These are phyloP conservation scores for Meandrina meandrites DNA, from an alignment of 92 coral and sea anemone species.

Conservation along the genomic window DNA sequence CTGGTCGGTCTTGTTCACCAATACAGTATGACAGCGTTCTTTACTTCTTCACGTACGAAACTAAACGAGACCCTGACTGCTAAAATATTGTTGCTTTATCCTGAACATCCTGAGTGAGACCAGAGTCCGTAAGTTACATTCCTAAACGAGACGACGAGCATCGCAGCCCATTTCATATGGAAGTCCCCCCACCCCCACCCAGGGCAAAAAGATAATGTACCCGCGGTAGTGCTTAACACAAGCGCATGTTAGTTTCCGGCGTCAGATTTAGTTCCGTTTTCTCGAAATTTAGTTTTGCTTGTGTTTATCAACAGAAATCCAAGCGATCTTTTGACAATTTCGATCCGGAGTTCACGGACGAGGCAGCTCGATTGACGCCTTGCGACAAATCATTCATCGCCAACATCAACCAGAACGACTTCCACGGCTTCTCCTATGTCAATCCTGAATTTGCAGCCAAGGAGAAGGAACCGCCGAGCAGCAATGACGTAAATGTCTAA, in stretches of 20 bases:
- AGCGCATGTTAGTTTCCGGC: background rate
- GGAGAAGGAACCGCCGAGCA: conserved; percentile 31
- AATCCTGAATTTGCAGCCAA: conserved; percentile 76
- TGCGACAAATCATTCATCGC: conserved; percentile 99
- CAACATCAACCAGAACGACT: conserved; percentile 94
- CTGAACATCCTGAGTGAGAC: background rate
- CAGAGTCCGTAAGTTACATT: background rate
- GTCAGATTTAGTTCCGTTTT: background rate
- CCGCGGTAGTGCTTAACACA: background rate
- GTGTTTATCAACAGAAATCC: conserved; percentile 77
- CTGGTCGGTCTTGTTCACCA: no score
- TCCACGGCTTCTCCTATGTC: conserved; percentile 93
- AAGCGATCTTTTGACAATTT: conserved; percentile 99
- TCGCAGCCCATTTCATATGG: no score
- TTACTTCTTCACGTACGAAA: no score
- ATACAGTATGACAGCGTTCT: no score
- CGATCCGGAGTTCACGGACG: conserved; percentile 99
- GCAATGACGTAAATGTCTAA: conserved; percentile 68
- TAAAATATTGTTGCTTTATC: background rate
- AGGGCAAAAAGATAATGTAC: background rate
- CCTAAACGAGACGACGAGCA: background rate
- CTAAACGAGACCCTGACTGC: background rate
- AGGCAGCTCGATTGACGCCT: conserved; percentile 97
- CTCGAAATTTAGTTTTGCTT: background rate
- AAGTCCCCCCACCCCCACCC: no score